Evolutionary conservation across 2,797 vertebrate species (phyloP).

Genomic region (Halcyon chelicuti): DNA sequence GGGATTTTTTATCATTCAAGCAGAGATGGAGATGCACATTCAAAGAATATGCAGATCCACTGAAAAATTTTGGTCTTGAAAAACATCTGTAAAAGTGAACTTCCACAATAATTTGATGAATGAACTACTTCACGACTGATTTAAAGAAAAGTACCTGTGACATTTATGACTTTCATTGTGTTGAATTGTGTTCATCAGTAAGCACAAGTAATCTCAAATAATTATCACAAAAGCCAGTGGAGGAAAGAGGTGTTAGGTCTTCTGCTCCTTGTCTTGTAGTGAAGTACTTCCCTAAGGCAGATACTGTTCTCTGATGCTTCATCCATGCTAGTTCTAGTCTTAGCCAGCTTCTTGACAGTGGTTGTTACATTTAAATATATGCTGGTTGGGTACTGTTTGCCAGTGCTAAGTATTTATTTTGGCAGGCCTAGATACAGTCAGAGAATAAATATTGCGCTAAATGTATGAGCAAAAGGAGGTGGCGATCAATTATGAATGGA

Average conservation of each 20-base stretch:
- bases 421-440: neutral
- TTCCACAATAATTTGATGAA: neutral
- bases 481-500: neutral
- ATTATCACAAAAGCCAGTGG: neutral
- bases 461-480: neutral
- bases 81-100: neutral
- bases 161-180: neutral
- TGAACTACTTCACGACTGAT: neutral
- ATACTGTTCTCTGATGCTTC: neutral
- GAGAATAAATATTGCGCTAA: slow-evolving; percentile 1
- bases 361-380: neutral
- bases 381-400: neutral
- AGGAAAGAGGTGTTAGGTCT: neutral
- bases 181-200: neutral
- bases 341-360: neutral
- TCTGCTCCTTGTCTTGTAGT: neutral
- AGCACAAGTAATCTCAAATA: neutral
- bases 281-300: neutral
- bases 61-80: neutral
- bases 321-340: neutral
- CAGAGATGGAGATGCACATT: neutral
- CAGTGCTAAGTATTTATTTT: slow-evolving; percentile 3
- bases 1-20: neutral
- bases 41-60: neutral
- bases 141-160: neutral